Conservation (phyloP, 2,797 vertebrate species). For the Hozukius guyotensis region DNA sequence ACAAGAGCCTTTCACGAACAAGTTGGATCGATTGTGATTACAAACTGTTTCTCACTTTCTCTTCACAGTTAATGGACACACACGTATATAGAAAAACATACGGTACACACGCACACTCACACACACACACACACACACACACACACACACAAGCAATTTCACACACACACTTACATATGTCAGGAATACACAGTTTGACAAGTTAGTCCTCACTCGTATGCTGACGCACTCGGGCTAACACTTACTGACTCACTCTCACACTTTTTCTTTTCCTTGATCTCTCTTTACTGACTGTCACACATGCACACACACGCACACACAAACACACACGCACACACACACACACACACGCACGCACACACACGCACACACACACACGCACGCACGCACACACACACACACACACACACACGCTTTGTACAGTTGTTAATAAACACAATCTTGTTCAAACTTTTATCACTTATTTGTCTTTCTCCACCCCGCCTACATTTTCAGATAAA, state of each 20-base stretch:
- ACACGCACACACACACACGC: not conserved
- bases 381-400: not conserved
- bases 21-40: not conserved
- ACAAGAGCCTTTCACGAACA: not conserved
- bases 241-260: constrained; percentile 58
- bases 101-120: not conserved
- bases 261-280: constrained; percentile 19
- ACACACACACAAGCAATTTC: not conserved
- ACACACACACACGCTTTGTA: not conserved
- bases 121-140: not conserved
- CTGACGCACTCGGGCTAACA: constrained; percentile 47
- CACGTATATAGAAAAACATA: too few species aligned
- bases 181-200: constrained; percentile 42
- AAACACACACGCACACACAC: not conserved
- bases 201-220: constrained; percentile 40
- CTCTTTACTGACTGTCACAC: not conserved
- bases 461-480: not conserved
- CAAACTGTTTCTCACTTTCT: not conserved
- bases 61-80: not conserved
- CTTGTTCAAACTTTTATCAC: not conserved
- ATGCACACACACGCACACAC: not conserved
- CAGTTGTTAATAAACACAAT: not conserved
- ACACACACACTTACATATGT: constrained; percentile 29
- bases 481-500: not conserved
- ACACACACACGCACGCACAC: not conserved